A percentile compares a stretch with the other conserved stretches of the same genome.
phyloP scores from a whole-genome alignment of 92 coral and sea anemone species.

The Actinostola sp. region DNA sequence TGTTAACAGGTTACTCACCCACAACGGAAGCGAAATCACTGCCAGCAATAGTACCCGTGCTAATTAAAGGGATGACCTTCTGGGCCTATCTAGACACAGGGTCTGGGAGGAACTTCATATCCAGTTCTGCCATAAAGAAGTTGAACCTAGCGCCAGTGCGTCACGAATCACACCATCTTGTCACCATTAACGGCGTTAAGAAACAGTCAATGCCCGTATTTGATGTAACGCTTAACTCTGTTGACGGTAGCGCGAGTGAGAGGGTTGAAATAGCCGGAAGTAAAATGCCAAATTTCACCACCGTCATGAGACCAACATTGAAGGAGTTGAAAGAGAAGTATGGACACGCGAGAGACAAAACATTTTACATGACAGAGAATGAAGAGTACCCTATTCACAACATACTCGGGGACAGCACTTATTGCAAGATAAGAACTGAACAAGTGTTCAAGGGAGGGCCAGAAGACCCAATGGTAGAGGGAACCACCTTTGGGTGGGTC shows the following conservation, averaged over 20 bases:
- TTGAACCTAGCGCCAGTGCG: constrained; percentile 33
- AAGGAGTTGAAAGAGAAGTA: constrained; percentile 35
- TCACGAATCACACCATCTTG: constrained; percentile 52
- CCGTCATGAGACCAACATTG: constrained; percentile 38
- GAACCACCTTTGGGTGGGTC: constrained; percentile 64
- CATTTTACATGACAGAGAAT: constrained; percentile 31
- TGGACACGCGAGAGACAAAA: constrained; percentile 40
- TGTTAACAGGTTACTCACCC: constrained; percentile 2
- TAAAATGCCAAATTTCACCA: constrained; percentile 39
- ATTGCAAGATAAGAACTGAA: constrained; percentile 46
- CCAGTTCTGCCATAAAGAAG: constrained; percentile 36
- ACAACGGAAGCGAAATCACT: constrained; percentile 24
- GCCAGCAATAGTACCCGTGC: constrained; percentile 70
- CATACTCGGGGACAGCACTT: constrained; percentile 36
- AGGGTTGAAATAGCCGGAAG: constrained; percentile 31
- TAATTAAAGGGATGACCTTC: constrained; percentile 14
- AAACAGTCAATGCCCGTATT: constrained; percentile 59
- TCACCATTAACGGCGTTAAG: constrained; percentile 52
- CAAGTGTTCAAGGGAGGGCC: constrained; percentile 46
- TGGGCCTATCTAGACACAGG: constrained; percentile 73
- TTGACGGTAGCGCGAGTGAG: constrained; percentile 34
- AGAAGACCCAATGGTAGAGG: constrained; percentile 57
- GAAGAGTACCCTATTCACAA: constrained; percentile 47
- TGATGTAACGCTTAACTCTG: constrained; percentile 10
- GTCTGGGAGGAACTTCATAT: constrained; percentile 56